phyloP scores from a whole-genome alignment of 2,797 vertebrate species.

The Pempheris klunzingeri region DNA sequence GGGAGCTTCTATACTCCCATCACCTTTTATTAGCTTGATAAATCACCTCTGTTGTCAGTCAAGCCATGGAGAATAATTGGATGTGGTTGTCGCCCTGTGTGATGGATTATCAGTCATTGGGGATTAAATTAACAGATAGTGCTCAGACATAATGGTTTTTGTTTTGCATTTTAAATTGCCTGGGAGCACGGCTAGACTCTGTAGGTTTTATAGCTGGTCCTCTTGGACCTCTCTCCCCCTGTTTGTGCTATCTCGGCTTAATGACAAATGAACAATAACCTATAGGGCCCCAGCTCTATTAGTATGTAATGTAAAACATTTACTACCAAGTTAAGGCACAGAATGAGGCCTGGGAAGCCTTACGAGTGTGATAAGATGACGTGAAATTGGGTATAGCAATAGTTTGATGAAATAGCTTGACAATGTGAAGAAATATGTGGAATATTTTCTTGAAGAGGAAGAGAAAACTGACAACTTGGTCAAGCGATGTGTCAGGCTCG shows the following conservation, averaged over 20 bases:
- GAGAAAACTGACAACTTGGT: slow-evolving; percentile 69
- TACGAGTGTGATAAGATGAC: slow-evolving; percentile 13
- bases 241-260: slow-evolving; percentile 47
- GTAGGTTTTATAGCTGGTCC: slow-evolving; percentile 92
- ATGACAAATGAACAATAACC: slow-evolving; percentile 73
- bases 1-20: slow-evolving; percentile 95
- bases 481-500: slow-evolving; percentile 40
- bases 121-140: slow-evolving; percentile 99
- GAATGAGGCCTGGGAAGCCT: slow-evolving; percentile 5
- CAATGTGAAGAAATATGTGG: slow-evolving; percentile 48
- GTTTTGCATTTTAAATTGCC: slow-evolving; percentile 99
- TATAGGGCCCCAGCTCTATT: slow-evolving; percentile 48
- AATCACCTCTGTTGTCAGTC: slow-evolving; percentile 99
- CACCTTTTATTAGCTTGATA: slow-evolving; percentile 99
- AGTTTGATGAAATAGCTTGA: slow-evolving; percentile 55
- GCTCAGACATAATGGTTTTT: slow-evolving; percentile 99
- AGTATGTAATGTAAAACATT: slow-evolving; percentile 69
- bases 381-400: slow-evolving; percentile 39
- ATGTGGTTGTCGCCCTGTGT: slow-evolving; percentile 99
- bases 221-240: slow-evolving; percentile 64
- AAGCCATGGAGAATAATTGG: slow-evolving; percentile 99
- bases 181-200: slow-evolving; percentile 93
- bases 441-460: slow-evolving; percentile 49
- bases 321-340: slow-evolving; percentile 25
- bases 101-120: slow-evolving; percentile 99